Percentiles rank a stretch among this genome's conserved stretches.
Evolutionary conservation across 2,797 vertebrate genomes (phyloP).

Genomic region (Paguma larvata): DNA sequence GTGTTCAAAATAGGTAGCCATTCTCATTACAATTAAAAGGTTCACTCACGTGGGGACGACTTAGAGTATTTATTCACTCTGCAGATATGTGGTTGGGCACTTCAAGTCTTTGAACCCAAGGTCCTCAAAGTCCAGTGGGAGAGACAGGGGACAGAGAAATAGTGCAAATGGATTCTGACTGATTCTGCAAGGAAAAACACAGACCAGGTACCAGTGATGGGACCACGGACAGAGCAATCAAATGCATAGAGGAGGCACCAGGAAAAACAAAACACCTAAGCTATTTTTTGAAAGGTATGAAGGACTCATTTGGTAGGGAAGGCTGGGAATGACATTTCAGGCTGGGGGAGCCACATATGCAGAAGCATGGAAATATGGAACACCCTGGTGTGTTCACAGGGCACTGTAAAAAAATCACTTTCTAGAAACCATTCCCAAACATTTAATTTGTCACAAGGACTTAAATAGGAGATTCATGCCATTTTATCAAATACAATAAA

Average conservation of each 20-base stretch:
- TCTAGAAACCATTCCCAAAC: not conserved
- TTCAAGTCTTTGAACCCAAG: not conserved
- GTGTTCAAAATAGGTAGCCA: not conserved
- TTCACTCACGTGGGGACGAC: not conserved
- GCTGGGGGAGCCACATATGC: not conserved
- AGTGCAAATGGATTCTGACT: not conserved
- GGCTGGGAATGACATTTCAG: not conserved
- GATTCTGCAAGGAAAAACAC: not conserved
- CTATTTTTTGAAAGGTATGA: not conserved
- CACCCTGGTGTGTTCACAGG: not conserved
- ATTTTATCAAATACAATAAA: slow-evolving; percentile 25
- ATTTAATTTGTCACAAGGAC: not conserved
- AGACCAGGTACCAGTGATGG: not conserved
- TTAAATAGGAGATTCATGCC: not conserved
- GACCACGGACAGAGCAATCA: not conserved
- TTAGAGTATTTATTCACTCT: not conserved
- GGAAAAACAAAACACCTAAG: not conserved
- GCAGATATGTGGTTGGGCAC: not conserved
- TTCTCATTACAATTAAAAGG: not conserved
- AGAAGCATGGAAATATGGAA: not conserved
- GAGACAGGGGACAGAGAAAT: not conserved
- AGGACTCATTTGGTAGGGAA: not conserved
- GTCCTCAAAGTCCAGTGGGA: not conserved
- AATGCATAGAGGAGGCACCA: not conserved
- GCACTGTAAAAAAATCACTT: not conserved